A percentile compares a stretch with the other conserved stretches of the same genome.
Evolutionary conservation across 2,113 vertebrate genomes (phyloP).

Genomic region (Mionectes macconnelli): DNA sequence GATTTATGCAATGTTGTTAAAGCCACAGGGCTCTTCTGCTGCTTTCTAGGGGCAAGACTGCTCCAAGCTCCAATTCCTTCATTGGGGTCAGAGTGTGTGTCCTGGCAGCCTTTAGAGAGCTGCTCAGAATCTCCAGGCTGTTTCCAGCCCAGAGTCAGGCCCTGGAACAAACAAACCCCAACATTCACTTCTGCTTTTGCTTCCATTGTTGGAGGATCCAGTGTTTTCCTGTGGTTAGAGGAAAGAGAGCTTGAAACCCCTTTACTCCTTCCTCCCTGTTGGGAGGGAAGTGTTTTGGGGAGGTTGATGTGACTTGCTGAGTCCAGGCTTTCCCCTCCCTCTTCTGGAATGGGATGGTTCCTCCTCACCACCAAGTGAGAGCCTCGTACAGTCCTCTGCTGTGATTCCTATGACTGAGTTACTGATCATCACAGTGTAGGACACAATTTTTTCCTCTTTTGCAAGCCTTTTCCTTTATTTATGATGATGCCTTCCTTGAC

Average conservation of each 20-base stretch:
- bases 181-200: background rate
- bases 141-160: background rate
- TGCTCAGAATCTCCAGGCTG: background rate
- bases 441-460: background rate
- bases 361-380: background rate
- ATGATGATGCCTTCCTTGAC: background rate
- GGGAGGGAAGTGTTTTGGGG: background rate
- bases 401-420: background rate
- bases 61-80: background rate
- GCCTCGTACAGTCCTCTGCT: background rate
- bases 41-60: background rate
- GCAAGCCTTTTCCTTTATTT: conserved; percentile 2
- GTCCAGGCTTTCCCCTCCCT: background rate
- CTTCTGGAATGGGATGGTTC: background rate
- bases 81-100: background rate
- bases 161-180: rapidly evolving
- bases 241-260: background rate
- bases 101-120: background rate
- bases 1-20: background rate
- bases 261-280: background rate
- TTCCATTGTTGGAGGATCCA: background rate
- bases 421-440: background rate
- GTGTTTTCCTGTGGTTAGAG: background rate
- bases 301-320: background rate
- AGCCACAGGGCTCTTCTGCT: background rate